Percentiles rank a stretch among this genome's conserved stretches.
Conservation (phyloP, 35 echinoderm and acorn worm genomes). For the Nesometra sesokonis region DNA sequence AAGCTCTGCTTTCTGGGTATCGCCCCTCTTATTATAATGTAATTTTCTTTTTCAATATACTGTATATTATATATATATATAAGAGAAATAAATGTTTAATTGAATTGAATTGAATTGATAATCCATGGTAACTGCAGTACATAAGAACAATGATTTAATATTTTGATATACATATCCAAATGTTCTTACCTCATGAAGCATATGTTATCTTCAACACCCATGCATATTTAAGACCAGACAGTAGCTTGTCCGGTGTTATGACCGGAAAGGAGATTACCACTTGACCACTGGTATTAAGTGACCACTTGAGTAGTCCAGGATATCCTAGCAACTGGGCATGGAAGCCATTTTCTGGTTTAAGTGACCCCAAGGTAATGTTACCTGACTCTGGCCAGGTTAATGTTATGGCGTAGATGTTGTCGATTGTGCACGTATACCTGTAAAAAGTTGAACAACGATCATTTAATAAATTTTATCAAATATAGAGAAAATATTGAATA, state of each 20-base stretch:
- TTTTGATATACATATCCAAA: no score
- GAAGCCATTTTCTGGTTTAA: background rate
- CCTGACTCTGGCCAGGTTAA: background rate
- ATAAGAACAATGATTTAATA: no score
- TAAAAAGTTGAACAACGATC: background rate
- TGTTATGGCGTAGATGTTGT: background rate
- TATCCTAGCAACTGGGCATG: background rate
- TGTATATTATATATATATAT: no score
- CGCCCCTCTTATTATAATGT: no score
- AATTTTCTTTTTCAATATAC: no score
- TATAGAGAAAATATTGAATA: no score
- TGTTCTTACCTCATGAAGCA: no score
- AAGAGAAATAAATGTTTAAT: no score
- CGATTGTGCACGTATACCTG: background rate
- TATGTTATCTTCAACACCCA: background rate
- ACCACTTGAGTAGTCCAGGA: background rate
- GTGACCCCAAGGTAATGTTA: background rate
- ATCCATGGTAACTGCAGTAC: no score
- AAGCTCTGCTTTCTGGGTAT: no score
- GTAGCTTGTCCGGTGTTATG: background rate
- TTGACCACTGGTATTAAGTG: background rate
- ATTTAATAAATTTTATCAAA: no score
- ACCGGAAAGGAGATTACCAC: background rate
- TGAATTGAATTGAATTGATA: no score
- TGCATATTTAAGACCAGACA: background rate